Base-by-base conservation (phyloP, 1,140 invertebrate species). In the Pseudomyrmex dendroicus region DNA sequence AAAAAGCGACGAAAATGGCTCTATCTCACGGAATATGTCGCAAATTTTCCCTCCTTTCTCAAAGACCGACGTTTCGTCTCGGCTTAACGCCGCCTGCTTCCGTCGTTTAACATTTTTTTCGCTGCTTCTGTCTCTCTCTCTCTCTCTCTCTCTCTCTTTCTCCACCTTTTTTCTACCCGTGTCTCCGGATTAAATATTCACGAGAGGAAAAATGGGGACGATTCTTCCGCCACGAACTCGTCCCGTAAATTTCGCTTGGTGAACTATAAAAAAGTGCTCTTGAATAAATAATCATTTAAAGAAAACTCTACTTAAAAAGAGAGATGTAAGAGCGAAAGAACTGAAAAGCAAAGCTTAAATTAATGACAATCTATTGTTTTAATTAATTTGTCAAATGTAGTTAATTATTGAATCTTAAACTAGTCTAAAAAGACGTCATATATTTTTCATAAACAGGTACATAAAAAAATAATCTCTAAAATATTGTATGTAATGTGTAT, bases 161-260 rank as follows among this genome's bases (percentile, higher is more conserved):
- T 12, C 22, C 17, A 0, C 10, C 5, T 63, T 63, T 62, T 74
- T 50, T 44, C 52, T 59, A 22, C 59, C 63, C 62, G 52, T 72
- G 13, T 74, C 57, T 76, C 48, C 80, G 73, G 61, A 82, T 73
- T 82, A 82, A 73, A 73, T 82, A 73, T 82, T 82, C 80, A 76
- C 70, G 72, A 72, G 54, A 50, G 66, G 12, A 80, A 46, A 59
- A 80, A 72, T 48, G 66, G 10, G 54, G 54, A 52, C 66, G 20
- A 70, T 78, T 78, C 54, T 70, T 70, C 15, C 54, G 15, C 17
- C 20, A n/a, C 44, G 13, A 76, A 82, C 17, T 73, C 76, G 22
- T 44, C 10, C 20, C 59, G 48, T n/a, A 72, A 62, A 59, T 61
- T 80, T 72, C 20, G 13, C 22, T 70, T 56, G 56, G 76, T 9